Conservation (phyloP, 1,140 invertebrate species). For the Diachasmimorpha longicaudata region DNA sequence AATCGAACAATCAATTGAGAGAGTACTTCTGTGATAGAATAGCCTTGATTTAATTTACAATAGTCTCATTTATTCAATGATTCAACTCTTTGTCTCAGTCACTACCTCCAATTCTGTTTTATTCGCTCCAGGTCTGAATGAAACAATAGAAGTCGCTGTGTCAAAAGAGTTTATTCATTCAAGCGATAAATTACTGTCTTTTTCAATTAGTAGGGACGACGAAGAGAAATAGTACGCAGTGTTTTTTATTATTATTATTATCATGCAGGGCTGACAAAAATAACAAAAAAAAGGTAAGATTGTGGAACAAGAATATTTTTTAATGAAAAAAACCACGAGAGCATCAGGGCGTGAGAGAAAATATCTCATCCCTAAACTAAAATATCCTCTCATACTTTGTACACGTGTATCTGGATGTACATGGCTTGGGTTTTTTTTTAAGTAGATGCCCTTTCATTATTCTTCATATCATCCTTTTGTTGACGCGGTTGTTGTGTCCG, state of each 20-base stretch:
- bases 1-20: no score
- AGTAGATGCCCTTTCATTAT: slow-evolving; percentile 41
- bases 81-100: no score
- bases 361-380: slow-evolving; percentile 6
- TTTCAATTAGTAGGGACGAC: not conserved
- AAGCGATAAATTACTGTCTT: not conserved
- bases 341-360: slow-evolving; percentile 36
- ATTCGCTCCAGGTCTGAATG: not conserved
- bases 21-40: no score
- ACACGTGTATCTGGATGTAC: slow-evolving; percentile 2
- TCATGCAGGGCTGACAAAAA: not conserved
- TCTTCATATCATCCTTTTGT: slow-evolving; percentile 32
- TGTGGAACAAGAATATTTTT: slow-evolving; percentile 18
- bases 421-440: slow-evolving; percentile 20
- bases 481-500: not conserved
- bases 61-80: no score
- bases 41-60: no score
- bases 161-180: not conserved
- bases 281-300: slow-evolving; percentile 15
- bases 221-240: not conserved
- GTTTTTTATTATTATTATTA: no score
- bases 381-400: not conserved
- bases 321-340: slow-evolving; percentile 37
- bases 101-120: not conserved
- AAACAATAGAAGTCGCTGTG: not conserved